Evolutionary conservation across 2,113 vertebrate genomes (phyloP).

Genomic region (Pterophyllum scalare): DNA sequence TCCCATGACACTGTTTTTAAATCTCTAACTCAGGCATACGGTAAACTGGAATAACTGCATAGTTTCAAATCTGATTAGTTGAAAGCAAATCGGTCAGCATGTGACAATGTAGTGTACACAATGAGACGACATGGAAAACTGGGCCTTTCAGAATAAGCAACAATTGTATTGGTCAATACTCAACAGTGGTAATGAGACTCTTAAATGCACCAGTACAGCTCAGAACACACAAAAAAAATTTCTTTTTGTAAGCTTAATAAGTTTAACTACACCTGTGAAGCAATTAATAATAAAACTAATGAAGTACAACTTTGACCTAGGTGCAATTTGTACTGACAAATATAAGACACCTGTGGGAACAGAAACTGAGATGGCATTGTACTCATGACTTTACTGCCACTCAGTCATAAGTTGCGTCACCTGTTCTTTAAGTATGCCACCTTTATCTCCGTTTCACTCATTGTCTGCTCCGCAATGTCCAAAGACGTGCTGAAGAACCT

Average conservation of each 20-base stretch:
- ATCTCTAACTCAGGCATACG: slow-evolving; percentile 11
- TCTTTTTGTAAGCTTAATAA: too few species aligned
- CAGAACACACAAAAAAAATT: too few species aligned
- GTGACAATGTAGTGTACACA: slow-evolving; percentile 36
- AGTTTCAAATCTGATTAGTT: slow-evolving; percentile 55
- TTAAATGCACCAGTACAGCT: too few species aligned
- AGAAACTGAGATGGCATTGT: slow-evolving; percentile 24
- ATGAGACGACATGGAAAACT: not conserved
- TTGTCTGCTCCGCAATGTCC: slow-evolving; percentile 11
- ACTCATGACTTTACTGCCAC: slow-evolving; percentile 45
- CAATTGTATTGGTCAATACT: not conserved
- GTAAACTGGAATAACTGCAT: slow-evolving; percentile 59
- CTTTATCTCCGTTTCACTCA: slow-evolving; percentile 33
- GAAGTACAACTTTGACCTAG: not conserved
- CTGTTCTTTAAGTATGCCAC: slow-evolving; percentile 56
- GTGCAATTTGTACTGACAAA: not conserved
- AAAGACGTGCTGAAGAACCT: not conserved
- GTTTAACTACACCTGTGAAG: too few species aligned
- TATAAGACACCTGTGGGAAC: slow-evolving; percentile 46
- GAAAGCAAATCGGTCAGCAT: slow-evolving; percentile 27
- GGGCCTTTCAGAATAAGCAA: not conserved
- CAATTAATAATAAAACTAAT: not conserved
- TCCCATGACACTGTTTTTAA: slow-evolving; percentile 19
- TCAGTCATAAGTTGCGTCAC: slow-evolving; percentile 60
- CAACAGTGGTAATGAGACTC: too few species aligned